A percentile compares a stretch with the other conserved stretches of the same genome.
phyloP scores from a whole-genome alignment of 2,888 invertebrate species.

The Nyleta sp. region DNA sequence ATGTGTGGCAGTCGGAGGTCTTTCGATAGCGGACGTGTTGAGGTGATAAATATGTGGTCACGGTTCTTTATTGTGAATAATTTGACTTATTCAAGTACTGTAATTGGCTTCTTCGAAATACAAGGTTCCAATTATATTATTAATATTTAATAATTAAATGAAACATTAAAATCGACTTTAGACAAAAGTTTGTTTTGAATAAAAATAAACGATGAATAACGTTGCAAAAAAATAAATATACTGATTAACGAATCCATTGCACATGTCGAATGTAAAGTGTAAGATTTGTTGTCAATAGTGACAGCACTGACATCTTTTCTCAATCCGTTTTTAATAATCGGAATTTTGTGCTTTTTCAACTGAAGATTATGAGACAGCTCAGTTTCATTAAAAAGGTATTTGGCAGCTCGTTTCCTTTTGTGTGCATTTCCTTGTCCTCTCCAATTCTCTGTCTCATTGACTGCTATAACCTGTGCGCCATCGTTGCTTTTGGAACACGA shows the following conservation, averaged over 20 bases:
- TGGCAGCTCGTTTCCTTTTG: slow-evolving; percentile 2
- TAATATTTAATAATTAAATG: no score
- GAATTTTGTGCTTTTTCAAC: not conserved
- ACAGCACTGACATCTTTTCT: slow-evolving; percentile 9
- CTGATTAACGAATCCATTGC: no score
- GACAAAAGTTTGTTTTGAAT: no score
- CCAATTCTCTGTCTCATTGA: slow-evolving; percentile 25
- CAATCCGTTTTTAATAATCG: slow-evolving; percentile 27
- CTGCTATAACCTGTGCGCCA: not conserved
- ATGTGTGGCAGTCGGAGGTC: not conserved
- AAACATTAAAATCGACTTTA: no score
- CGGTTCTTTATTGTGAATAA: not conserved
- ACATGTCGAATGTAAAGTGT: no score
- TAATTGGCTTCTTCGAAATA: no score
- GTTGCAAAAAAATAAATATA: no score
- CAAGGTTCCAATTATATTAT: no score
- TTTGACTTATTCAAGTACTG: not conserved
- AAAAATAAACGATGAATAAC: no score
- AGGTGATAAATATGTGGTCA: not conserved
- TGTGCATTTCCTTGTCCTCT: slow-evolving; percentile 4
- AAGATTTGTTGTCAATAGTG: no score
- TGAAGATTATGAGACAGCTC: not conserved
- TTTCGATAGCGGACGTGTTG: not conserved
- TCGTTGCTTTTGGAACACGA: slow-evolving; percentile 5
- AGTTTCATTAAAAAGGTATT: slow-evolving; percentile 21